Evolutionary conservation across 2,888 invertebrate species (phyloP).

Genomic region (Xestia c-nigrum): DNA sequence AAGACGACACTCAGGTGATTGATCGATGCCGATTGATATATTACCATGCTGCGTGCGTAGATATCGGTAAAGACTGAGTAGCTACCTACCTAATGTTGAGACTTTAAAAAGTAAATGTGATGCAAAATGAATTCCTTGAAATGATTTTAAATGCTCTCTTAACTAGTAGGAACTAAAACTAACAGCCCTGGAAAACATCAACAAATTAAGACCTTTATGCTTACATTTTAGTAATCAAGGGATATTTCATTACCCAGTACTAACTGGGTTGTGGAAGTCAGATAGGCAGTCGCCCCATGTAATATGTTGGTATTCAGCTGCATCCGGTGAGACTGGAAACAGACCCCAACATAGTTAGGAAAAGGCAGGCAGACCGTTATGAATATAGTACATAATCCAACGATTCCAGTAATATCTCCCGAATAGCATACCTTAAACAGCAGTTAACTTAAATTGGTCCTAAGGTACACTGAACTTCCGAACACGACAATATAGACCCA

Average conservation of each 20-base stretch:
- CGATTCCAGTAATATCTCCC: neutral
- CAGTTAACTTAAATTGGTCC: neutral
- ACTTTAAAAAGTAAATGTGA: neutral
- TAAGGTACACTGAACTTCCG: neutral
- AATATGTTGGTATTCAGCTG: too few relatives aligned
- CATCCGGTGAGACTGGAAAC: too few relatives aligned
- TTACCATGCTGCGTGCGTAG: slow-evolving; percentile 1
- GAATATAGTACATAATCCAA: neutral
- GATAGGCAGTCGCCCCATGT: too few relatives aligned
- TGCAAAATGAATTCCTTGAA: neutral
- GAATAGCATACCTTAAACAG: neutral
- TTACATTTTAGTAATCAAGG: too few relatives aligned
- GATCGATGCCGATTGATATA: slow-evolving; percentile 53
- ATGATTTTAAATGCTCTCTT: neutral
- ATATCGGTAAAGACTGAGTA: slow-evolving; percentile 27
- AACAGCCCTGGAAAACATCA: neutral
- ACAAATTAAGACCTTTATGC: neutral
- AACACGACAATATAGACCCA: neutral
- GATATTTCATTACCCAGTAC: too few relatives aligned
- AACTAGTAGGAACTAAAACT: neutral
- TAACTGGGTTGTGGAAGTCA: too few relatives aligned
- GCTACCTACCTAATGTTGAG: too few relatives aligned
- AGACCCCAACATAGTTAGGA: too few relatives aligned
- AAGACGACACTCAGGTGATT: slow-evolving; percentile 48
- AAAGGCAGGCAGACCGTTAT: too few relatives aligned